Conservation (phyloP, 2,797 vertebrate genomes). For the Molossus alvarezi region DNA sequence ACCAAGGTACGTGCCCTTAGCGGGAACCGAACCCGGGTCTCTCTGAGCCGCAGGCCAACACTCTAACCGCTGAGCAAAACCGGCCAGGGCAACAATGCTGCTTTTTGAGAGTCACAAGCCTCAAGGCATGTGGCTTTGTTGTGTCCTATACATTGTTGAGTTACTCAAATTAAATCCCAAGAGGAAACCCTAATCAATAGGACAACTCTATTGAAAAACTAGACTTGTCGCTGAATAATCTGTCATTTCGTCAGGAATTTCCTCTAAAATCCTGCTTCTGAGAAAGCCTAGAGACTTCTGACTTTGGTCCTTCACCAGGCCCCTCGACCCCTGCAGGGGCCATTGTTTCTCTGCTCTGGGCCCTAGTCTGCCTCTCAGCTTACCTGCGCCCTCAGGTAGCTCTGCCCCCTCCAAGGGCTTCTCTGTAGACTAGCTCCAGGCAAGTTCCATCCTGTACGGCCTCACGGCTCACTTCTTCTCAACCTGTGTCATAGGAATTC, state of each 20-base stretch:
- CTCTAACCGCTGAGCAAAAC: too few relatives aligned
- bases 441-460: background rate
- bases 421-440: background rate
- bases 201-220: background rate
- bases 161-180: conserved; percentile 48
- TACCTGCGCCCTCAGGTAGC: background rate
- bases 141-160: background rate
- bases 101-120: conserved; percentile 25
- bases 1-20: too few relatives aligned
- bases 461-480: background rate
- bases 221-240: conserved; percentile 11
- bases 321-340: background rate
- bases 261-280: background rate
- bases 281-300: background rate
- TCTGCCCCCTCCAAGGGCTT: background rate
- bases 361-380: background rate
- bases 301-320: background rate
- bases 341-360: background rate
- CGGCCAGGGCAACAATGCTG: background rate
- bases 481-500: conserved; percentile 5
- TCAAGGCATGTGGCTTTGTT: background rate
- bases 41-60: too few relatives aligned
- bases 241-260: background rate
- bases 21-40: too few relatives aligned
- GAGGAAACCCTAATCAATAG: background rate